Conservation (phyloP, 2,113 vertebrate genomes). For the Mionectes macconnelli region DNA sequence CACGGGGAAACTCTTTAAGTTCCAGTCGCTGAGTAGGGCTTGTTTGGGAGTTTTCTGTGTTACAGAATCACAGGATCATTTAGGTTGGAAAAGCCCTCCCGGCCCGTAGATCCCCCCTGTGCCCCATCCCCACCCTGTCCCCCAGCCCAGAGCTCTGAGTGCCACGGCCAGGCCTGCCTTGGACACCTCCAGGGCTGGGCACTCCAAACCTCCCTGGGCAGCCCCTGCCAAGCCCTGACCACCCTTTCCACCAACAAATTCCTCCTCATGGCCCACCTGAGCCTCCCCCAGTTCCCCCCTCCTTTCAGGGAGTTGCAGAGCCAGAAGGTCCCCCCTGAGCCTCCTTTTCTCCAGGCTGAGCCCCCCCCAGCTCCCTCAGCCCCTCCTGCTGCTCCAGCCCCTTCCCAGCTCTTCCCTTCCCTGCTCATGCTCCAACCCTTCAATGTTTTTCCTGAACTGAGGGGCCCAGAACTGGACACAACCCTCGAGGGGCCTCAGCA, state of each 20-base stretch:
- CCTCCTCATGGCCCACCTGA: rapidly evolving
- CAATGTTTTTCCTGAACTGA: background rate
- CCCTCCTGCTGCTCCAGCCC: background rate
- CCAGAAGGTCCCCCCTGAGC: background rate
- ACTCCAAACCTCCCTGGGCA: background rate
- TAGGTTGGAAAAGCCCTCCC: background rate
- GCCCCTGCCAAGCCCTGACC: rapidly evolving
- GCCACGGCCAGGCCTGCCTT: background rate
- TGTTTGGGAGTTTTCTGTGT: background rate
- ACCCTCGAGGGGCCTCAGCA: background rate
- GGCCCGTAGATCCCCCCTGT: rapidly evolving
- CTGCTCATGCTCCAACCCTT: background rate
- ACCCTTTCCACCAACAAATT: background rate
- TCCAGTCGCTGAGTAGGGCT: background rate
- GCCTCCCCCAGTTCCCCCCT: background rate
- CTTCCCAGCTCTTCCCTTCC: background rate
- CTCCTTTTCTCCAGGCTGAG: background rate
- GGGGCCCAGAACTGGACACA: background rate
- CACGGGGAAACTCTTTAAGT: rapidly evolving
- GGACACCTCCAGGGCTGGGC: background rate
- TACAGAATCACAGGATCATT: background rate
- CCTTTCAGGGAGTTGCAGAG: background rate
- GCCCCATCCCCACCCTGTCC: background rate
- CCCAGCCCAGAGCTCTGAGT: background rate
- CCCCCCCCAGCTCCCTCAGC: background rate